Conservation (phyloP, 2,888 invertebrate genomes). For the Sarcophaga caerulescens region DNA sequence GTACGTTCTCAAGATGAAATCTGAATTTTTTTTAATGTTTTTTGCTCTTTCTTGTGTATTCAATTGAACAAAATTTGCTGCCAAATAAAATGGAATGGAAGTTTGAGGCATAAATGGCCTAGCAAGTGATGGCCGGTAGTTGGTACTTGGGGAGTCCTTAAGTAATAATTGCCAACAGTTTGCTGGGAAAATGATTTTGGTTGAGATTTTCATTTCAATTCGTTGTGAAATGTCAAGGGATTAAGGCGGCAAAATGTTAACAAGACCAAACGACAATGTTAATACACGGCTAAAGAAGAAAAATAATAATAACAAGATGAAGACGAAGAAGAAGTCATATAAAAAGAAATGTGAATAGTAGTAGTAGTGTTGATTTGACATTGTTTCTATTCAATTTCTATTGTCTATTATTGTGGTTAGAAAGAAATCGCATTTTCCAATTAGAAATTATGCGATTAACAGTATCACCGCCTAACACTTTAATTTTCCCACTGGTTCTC, state of each 20-base stretch:
- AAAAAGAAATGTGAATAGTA: background rate
- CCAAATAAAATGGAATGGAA: background rate
- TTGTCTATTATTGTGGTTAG: slow-evolving; percentile 30
- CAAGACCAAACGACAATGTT: background rate
- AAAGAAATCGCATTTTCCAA: slow-evolving; percentile 19
- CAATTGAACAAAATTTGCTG: background rate
- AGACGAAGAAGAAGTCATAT: background rate
- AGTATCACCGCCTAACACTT: slow-evolving; percentile 30
- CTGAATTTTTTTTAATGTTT: background rate
- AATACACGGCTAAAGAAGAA: background rate
- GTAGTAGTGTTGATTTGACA: background rate
- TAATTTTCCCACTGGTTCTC: slow-evolving; percentile 26
- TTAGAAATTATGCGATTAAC: slow-evolving; percentile 24
- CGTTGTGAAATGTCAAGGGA: slow-evolving; percentile 63
- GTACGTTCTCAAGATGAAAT: background rate
- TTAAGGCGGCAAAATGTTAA: slow-evolving; percentile 9
- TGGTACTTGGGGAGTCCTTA: slow-evolving; percentile 64
- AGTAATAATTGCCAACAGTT: slow-evolving; percentile 49
- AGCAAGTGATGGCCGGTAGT: slow-evolving; percentile 10
- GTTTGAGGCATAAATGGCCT: background rate
- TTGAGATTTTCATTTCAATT: slow-evolving; percentile 34
- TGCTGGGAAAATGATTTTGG: slow-evolving; percentile 26
- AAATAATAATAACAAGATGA: too few relatives aligned
- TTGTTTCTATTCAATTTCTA: slow-evolving; percentile 26
- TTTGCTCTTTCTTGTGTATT: background rate